Evolutionary conservation across 2,113 vertebrate genomes (phyloP).

Genomic region (Syrmaticus mikado): DNA sequence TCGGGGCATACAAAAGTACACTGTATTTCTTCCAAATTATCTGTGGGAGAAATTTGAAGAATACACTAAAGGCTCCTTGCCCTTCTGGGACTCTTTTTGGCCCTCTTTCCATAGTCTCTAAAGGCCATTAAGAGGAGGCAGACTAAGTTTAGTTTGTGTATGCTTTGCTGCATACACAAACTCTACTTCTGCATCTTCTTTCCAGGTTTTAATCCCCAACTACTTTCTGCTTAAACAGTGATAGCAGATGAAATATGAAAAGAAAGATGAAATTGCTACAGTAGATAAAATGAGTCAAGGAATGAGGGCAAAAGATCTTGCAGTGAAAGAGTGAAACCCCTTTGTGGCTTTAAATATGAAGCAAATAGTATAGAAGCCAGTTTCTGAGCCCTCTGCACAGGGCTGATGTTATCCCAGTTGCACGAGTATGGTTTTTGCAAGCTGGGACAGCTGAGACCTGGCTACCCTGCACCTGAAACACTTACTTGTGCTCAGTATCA

Average conservation of each 20-base stretch:
- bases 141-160: neutral
- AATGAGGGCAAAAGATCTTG: neutral
- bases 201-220: neutral
- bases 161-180: neutral
- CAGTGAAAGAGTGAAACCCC: neutral
- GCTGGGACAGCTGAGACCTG: neutral
- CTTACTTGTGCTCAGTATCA: neutral
- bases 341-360: neutral
- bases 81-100: slow-evolving; percentile 45
- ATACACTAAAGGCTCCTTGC: slow-evolving; percentile 21
- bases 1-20: slow-evolving; percentile 56
- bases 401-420: neutral
- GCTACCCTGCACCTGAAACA: neutral
- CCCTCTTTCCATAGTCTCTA: neutral
- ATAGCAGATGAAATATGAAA: neutral
- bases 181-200: neutral
- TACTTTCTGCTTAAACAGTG: neutral
- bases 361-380: neutral
- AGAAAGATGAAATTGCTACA: neutral
- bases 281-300: neutral
- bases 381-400: neutral
- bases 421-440: neutral
- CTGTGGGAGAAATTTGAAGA: slow-evolving; percentile 65
- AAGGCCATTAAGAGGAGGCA: slow-evolving; percentile 9
- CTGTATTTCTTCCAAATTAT: slow-evolving; percentile 70